Percentiles rank a stretch among this genome's conserved stretches.
These are phyloP conservation scores for Drosophila bocki DNA, from an alignment of 1,140 invertebrate genomes.

Conservation along the genomic window DNA sequence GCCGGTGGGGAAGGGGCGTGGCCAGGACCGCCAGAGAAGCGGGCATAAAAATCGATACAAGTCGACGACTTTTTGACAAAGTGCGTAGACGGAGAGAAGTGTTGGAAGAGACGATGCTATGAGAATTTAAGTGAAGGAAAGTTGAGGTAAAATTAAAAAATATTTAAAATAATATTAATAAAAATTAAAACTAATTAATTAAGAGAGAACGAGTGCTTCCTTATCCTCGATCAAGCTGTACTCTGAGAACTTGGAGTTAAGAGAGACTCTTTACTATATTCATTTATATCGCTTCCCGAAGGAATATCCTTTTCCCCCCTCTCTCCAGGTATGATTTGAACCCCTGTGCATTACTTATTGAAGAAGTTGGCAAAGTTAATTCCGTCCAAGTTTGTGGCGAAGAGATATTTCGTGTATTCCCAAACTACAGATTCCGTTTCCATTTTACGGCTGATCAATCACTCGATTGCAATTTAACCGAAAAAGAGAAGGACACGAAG, in stretches of 20 bases:
- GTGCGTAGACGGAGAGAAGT: slow-evolving; percentile 4
- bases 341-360: slow-evolving; percentile 22
- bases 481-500: background rate
- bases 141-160: background rate
- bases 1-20: background rate
- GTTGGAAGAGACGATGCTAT: background rate
- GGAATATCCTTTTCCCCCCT: background rate
- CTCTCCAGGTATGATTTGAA: background rate
- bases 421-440: slow-evolving; percentile 42
- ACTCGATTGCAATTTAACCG: slow-evolving; percentile 33
- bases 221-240: background rate
- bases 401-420: slow-evolving; percentile 46
- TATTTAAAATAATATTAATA: background rate
- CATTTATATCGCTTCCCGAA: background rate
- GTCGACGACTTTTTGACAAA: slow-evolving; percentile 42
- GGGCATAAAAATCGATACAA: slow-evolving; percentile 36
- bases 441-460: slow-evolving; percentile 51
- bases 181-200: background rate
- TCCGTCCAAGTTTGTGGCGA: slow-evolving; percentile 10
- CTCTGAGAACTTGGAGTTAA: background rate
- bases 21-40: slow-evolving; percentile 1
- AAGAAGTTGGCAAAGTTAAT: slow-evolving; percentile 15
- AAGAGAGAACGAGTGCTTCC: too few species aligned
- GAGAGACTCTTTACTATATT: background rate
- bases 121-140: background rate